Conservation (phyloP, 2,113 vertebrate genomes). For the Lophura nycthemera region DNA sequence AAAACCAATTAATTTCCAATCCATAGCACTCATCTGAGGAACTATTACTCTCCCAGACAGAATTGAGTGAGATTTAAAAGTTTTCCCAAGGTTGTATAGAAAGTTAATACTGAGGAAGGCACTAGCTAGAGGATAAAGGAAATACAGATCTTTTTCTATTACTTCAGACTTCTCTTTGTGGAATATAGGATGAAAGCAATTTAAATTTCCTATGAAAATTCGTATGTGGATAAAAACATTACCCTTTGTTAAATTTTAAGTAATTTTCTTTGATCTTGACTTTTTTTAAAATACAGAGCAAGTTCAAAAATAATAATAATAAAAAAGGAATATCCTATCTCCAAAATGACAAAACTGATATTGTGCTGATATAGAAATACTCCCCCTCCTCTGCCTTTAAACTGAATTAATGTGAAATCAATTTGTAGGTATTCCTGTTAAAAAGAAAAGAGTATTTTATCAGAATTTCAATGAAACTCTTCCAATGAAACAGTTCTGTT, state of each 20-base stretch:
- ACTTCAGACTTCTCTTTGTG: background rate
- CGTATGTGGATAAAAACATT: background rate
- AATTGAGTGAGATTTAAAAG: conserved; percentile 45
- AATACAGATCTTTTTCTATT: background rate
- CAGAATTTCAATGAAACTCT: background rate
- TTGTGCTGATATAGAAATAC: background rate
- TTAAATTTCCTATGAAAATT: background rate
- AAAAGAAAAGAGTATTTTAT: background rate
- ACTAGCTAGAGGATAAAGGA: background rate
- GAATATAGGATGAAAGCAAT: background rate
- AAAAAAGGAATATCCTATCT: background rate
- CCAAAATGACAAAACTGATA: background rate
- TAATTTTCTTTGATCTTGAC: background rate
- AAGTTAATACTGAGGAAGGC: background rate
- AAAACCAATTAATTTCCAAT: conserved; percentile 56
- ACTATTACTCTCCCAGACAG: conserved; percentile 24
- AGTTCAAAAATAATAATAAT: background rate
- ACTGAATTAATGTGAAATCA: background rate
- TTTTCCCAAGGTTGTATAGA: conserved; percentile 20
- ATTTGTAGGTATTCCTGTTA: background rate
- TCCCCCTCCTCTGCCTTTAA: background rate
- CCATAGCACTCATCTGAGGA: background rate
- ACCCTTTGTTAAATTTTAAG: background rate
- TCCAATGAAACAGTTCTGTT: background rate
- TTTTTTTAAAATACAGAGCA: background rate